Evolutionary conservation across 2,113 vertebrate genomes (phyloP).

Genomic region (Otus sunia): DNA sequence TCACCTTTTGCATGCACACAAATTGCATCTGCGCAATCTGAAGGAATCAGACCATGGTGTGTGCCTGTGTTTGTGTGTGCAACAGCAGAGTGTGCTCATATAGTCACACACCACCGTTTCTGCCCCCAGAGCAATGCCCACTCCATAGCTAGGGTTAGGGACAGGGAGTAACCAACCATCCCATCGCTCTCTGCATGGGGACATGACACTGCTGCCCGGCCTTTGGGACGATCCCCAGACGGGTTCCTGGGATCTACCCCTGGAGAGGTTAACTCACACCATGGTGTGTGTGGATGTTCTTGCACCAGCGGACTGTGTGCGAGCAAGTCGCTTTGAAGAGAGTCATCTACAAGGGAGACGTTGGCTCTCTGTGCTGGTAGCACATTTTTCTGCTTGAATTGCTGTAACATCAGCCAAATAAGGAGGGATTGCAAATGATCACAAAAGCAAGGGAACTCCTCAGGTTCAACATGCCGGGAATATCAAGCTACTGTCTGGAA

Average conservation of each 20-base stretch:
- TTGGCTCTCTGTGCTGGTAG: not conserved
- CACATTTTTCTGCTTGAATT: not conserved
- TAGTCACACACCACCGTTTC: accelerated
- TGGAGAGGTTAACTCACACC: not conserved
- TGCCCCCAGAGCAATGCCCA: not conserved
- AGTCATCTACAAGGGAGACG: accelerated
- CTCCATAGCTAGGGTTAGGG: no score
- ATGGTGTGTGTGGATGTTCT: accelerated
- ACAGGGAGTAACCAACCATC: not conserved
- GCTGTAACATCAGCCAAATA: conserved; percentile 29
- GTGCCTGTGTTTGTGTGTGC: not conserved
- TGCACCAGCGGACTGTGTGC: accelerated
- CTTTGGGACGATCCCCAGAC: accelerated
- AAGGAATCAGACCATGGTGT: accelerated
- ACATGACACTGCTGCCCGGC: not conserved
- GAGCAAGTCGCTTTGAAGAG: not conserved
- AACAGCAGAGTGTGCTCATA: not conserved
- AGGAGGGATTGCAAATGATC: not conserved
- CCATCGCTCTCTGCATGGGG: not conserved
- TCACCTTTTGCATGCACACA: accelerated
- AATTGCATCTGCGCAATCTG: not conserved
- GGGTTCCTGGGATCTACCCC: not conserved
- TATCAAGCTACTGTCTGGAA: conserved; percentile 42
- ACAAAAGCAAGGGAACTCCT: conserved; percentile 51
- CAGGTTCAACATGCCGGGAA: not conserved